Evolutionary conservation across 35 echinoderm and acorn worm species (phyloP).

Genomic region (Lytechinus pictus): DNA sequence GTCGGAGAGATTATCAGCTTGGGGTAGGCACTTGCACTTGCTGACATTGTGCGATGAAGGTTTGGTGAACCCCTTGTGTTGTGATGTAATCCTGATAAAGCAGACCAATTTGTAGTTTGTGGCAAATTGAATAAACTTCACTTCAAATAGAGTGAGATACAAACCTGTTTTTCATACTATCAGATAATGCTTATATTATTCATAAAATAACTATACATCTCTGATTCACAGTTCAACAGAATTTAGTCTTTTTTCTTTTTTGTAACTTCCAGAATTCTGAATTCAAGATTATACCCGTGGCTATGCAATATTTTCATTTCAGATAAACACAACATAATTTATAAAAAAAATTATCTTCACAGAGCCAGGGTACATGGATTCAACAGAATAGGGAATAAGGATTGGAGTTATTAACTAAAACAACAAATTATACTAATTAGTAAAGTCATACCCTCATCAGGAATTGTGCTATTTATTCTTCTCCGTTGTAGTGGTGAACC

Average conservation of each 20-base stretch:
- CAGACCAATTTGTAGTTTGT: not conserved
- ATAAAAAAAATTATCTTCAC: not conserved
- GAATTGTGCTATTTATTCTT: conserved; percentile 24
- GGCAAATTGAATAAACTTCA: not conserved
- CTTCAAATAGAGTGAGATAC: not conserved
- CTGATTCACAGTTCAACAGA: not conserved
- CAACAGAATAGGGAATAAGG: too few species aligned
- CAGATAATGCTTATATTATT: not conserved
- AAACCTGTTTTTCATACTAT: not conserved
- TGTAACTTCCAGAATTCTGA: not conserved
- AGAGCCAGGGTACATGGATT: too few species aligned
- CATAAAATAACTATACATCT: not conserved
- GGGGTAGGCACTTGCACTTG: not conserved
- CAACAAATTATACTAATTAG: not conserved
- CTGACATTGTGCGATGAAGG: not conserved
- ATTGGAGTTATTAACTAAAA: too few species aligned
- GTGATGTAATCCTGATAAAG: not conserved
- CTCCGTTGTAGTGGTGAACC: not conserved
- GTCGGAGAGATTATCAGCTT: conserved; percentile 29
- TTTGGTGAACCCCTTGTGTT: not conserved
- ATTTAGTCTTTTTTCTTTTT: not conserved
- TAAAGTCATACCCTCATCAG: conserved; percentile 12
- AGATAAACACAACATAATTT: not conserved
- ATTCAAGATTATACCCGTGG: not conserved
- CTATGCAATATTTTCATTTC: not conserved